phyloP scores from a whole-genome alignment of 2,888 invertebrate genomes.

The Scelioninae gen. 2 region DNA sequence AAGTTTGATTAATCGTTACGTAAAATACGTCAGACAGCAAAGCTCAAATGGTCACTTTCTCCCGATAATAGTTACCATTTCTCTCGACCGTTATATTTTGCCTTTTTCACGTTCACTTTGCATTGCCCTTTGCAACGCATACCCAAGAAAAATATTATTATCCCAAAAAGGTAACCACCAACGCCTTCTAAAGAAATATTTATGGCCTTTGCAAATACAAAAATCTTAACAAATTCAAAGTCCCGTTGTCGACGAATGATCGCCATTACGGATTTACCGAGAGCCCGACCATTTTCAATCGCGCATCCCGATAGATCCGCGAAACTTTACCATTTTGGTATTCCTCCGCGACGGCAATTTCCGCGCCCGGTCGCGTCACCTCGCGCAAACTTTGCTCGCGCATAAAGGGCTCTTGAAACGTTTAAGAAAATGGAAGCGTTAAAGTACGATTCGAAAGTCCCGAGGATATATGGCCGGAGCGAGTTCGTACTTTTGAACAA shows the following conservation, averaged over 20 bases:
- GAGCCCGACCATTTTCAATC: background rate
- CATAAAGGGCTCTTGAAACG: constrained; percentile 22
- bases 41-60: no score
- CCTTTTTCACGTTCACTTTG: no score
- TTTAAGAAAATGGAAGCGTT: constrained; percentile 48
- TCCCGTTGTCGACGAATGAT: constrained; percentile 9
- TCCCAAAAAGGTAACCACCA: no score
- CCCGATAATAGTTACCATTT: no score
- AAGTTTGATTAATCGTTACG: no score
- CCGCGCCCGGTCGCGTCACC: constrained; percentile 16
- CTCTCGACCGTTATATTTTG: no score
- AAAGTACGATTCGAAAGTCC: constrained; percentile 43
- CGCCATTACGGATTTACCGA: background rate
- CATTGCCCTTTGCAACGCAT: no score
- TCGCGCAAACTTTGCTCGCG: constrained; percentile 30
- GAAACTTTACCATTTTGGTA: constrained; percentile 9
- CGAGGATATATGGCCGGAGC: constrained; percentile 28
- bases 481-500: constrained; percentile 13
- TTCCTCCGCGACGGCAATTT: constrained; percentile 18
- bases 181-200: background rate
- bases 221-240: constrained; percentile 10
- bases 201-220: constrained; percentile 8
- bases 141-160: no score
- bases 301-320: constrained; percentile 8
- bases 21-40: no score